Evolutionary conservation across 2,797 vertebrate species (phyloP).

Genomic region (Pseudochirops cupreus): DNA sequence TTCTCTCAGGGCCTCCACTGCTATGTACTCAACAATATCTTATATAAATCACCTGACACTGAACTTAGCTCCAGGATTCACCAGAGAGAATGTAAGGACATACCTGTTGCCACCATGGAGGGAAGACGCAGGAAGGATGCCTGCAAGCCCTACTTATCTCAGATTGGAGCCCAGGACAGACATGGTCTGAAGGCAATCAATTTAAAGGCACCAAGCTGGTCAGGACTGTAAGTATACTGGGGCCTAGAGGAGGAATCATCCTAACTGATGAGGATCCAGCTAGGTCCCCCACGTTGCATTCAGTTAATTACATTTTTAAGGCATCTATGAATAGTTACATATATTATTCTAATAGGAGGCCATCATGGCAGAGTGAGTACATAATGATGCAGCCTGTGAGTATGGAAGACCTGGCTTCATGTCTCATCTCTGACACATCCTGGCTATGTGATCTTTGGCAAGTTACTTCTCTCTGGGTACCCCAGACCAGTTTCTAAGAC

Average conservation of each 20-base stretch:
- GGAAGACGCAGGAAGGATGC: not conserved
- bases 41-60: slow-evolving; percentile 38
- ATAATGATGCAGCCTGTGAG: not conserved
- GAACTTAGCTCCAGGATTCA: slow-evolving; percentile 42
- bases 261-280: not conserved
- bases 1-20: not conserved
- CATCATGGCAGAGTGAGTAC: not conserved
- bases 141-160: not conserved
- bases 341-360: not conserved
- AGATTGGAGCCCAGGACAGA: slow-evolving; percentile 2
- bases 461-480: not conserved
- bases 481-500: not conserved
- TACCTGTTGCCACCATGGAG: not conserved
- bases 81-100: not conserved
- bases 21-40: slow-evolving; percentile 24
- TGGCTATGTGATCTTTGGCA: not conserved
- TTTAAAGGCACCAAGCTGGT: not conserved
- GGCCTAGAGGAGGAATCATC: not conserved
- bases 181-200: not conserved
- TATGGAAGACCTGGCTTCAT: not conserved
- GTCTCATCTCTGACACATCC: not conserved
- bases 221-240: not conserved
- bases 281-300: not conserved
- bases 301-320: not conserved
- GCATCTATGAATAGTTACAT: not conserved